Base-by-base conservation (phyloP, 2,113 vertebrate genomes). In the Nesospiza acunhae region DNA sequence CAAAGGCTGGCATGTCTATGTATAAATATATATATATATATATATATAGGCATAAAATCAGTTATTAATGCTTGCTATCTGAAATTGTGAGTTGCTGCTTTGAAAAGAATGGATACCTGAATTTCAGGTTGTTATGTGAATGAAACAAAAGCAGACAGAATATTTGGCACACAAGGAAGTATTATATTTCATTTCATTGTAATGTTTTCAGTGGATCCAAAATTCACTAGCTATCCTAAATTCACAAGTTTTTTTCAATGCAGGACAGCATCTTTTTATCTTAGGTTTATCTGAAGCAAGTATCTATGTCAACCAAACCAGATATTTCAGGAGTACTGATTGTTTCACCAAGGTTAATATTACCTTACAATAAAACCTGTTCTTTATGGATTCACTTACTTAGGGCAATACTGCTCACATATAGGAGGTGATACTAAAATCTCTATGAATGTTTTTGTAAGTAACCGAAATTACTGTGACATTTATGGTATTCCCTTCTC, bases 371-470 rank as follows among this genome's bases (percentile, higher is more conserved):
- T 93, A 93, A 94, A 93, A 78, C n/a, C 50, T 64, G 8, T 89
- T 92, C 52, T 93, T 96, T 92, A 93, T 81, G 50, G 68, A 89
- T 94, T 90, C 88, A 75, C 69, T 96, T 95, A 89, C 91, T 86
- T 84, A 82, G 21, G 64, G 90, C 3, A 1, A 64, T 88, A 81
- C 31, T 68, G 26, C 58, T 93, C 62, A n/a, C 33, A 35, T 79
- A 49, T 31, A 89, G 80, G 46, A 80, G 52, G 47, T 53, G 31
- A 88, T 80, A 93, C 59, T 96, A 96, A 94, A 88, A 93, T 68
- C 72, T 88, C 89, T 86, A 62, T 22, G 74, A 92, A 93, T 84
- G 83, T 93, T 96, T 96, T 93, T 90, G 52, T 67, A 94, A 70
- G 76, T 94, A 90, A 88, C 85, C 90, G 76, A 86, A 96, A 86